Conservation (phyloP, 2,888 invertebrate genomes). For the Amphipyra berbera region DNA sequence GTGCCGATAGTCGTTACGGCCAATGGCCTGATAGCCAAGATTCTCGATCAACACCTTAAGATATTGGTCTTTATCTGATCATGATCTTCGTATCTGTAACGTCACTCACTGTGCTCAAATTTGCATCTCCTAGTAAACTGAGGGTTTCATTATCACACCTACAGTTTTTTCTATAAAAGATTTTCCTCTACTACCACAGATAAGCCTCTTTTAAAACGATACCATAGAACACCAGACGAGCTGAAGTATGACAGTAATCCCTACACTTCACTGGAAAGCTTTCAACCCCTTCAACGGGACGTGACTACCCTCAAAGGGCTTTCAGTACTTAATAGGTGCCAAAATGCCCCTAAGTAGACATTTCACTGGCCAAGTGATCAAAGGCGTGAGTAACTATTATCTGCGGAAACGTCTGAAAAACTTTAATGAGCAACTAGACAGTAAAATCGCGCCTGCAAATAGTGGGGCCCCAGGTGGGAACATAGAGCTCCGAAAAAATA, state of each 20-base stretch:
- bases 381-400: slow-evolving; percentile 28
- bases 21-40: no score
- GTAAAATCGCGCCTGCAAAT: neutral
- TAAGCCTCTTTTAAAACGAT: no score
- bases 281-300: slow-evolving; percentile 61
- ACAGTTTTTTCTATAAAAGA: no score
- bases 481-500: no score
- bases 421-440: neutral
- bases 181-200: no score
- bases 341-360: slow-evolving; percentile 50
- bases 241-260: slow-evolving; percentile 34
- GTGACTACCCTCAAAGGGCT: slow-evolving; percentile 55
- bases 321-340: slow-evolving; percentile 60
- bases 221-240: neutral
- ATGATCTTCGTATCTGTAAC: no score
- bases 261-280: slow-evolving; percentile 57
- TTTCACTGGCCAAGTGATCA: slow-evolving; percentile 33
- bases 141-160: no score
- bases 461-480: neutral
- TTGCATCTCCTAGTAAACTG: no score
- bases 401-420: neutral
- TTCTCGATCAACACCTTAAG: no score
- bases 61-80: no score
- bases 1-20: no score
- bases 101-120: no score